Base-by-base conservation (phyloP, 2,797 vertebrate genomes). In the Pipistrellus nathusii region DNA sequence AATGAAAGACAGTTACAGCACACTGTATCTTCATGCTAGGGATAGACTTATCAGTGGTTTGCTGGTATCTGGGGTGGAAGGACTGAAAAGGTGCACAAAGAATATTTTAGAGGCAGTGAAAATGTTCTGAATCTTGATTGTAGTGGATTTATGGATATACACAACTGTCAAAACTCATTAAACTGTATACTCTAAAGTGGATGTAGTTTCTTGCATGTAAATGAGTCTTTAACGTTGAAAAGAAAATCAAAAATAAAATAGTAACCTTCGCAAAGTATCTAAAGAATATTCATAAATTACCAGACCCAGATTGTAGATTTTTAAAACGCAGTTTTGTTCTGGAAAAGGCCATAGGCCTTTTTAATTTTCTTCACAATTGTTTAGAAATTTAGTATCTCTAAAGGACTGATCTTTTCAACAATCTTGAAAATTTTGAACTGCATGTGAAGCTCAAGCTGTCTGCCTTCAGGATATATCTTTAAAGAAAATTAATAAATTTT, bases 361-460 rank as follows among this genome's bases (percentile, higher is more conserved):
- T 71, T 90, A 46, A 73, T 81, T 72, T 88, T 78, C 5, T 85
- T 96, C 66, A 55, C 17, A 8, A 76, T 38, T 82, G 30, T 91
- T 91, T 76, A 94, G 81, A 96, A 90, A 77, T 94, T 21, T 64
- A 51, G 5, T 77, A 11, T 92, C 75, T 94, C 44, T 62, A 59
- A 64, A 77, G 2, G 55, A 38, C 21, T 93, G n/a, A 86, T 85
- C n/a, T 57, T 93, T 13, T 35, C 62, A 76, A 38, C 11, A 64
- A 0, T 95, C 30, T 94, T 87, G 35, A 78, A 80, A 44, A 90
- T 96, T 88, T 12, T 90, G 6, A 72, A 59, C 32, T 73, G 17
- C 3, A 23, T 68, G 8, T 85, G 76, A 92, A 86, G 25, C 27
- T 69, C 38, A 85, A 81, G 41, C 38, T 69, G 6, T 82, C 14